phyloP scores from a whole-genome alignment of 2,113 vertebrate species.

The Alaudala cheleensis region DNA sequence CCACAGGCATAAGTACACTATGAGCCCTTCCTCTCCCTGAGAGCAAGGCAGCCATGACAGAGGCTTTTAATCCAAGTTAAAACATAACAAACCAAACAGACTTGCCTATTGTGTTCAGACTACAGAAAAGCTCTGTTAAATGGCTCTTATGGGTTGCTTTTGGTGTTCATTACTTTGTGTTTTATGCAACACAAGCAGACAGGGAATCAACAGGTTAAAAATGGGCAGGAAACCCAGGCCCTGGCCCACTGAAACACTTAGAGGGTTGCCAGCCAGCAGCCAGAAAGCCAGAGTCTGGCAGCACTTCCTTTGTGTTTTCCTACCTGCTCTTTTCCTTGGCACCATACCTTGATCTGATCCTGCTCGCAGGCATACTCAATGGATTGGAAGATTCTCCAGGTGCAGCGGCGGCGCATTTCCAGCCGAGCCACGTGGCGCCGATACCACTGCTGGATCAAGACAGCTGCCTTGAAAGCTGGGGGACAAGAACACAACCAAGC shows the following conservation, averaged over 20 bases:
- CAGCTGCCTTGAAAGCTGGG: conserved; percentile 85
- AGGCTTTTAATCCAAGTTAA: not conserved
- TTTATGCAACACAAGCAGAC: not conserved
- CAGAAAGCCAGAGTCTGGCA: not conserved
- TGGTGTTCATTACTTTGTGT: not conserved
- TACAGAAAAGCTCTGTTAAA: not conserved
- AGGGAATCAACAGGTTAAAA: not conserved
- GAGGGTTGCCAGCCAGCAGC: not conserved
- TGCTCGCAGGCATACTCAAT: conserved; percentile 92
- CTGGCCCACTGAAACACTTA: not conserved
- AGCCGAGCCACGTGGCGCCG: conserved; percentile 84
- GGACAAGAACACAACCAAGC: not conserved
- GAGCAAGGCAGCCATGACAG: not conserved
- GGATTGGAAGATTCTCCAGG: conserved; percentile 94
- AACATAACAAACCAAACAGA: not conserved
- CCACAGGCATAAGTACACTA: not conserved
- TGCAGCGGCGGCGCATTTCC: conserved; percentile 89
- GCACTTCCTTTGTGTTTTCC: not conserved
- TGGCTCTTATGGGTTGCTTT: not conserved
- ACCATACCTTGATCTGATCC: conserved; percentile 88
- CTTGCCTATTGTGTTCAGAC: not conserved
- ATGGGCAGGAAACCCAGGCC: not conserved
- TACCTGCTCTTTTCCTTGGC: not conserved
- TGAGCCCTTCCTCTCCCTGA: not conserved
- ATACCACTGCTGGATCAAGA: conserved; percentile 93